A percentile compares a stretch with the other conserved stretches of the same genome.
Conservation (phyloP, 35 echinoderm and acorn worm species). For the Ophiothrix spiculata region DNA sequence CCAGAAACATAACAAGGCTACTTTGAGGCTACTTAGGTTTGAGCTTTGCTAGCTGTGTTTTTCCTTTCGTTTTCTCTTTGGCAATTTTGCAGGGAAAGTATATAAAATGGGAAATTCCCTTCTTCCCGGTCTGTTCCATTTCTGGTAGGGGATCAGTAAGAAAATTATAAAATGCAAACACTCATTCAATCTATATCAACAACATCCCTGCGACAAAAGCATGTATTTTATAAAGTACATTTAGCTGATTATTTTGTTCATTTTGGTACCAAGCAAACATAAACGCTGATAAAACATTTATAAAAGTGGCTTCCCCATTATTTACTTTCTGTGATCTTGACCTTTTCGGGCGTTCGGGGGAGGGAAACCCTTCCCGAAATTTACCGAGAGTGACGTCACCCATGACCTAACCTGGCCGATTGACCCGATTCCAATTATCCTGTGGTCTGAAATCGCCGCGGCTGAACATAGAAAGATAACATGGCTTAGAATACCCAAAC, state of each 20-base stretch:
- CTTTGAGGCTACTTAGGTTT: too few species aligned
- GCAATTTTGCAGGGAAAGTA: too few species aligned
- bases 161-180: neutral
- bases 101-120: neutral
- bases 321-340: neutral
- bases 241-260: neutral
- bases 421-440: neutral
- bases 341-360: neutral
- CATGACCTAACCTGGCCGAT: constrained; percentile 4
- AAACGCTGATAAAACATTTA: neutral
- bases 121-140: neutral
- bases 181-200: neutral
- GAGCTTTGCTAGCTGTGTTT: too few species aligned
- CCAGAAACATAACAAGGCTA: too few species aligned
- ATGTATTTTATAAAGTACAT: neutral
- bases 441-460: neutral
- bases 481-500: neutral
- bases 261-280: neutral
- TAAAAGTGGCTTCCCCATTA: neutral
- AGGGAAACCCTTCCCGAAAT: constrained; percentile 12
- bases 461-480: neutral
- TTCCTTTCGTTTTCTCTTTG: too few species aligned
- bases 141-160: neutral
- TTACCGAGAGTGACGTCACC: neutral
- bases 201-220: neutral